A percentile compares a stretch with the other conserved stretches of the same genome.
Evolutionary conservation across 1,140 invertebrate species (phyloP).

Genomic region (Penaeus indicus): DNA sequence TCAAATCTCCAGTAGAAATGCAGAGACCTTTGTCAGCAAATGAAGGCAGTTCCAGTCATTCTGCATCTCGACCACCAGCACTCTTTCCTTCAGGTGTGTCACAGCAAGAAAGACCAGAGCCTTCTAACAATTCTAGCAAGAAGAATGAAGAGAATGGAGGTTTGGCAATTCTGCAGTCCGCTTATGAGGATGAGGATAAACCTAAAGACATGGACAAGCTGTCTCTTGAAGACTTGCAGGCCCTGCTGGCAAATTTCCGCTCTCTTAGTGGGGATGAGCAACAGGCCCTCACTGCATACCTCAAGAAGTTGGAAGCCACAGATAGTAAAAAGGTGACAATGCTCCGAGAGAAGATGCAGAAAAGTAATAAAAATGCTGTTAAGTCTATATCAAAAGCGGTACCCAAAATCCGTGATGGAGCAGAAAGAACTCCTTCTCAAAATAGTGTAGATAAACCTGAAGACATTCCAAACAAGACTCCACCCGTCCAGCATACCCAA

Average conservation of each 20-base stretch:
- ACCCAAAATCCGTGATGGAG: neutral
- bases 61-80: neutral
- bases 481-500: too few species aligned
- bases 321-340: constrained; percentile 58
- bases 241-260: constrained; percentile 49
- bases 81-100: neutral
- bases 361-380: constrained; percentile 34
- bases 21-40: too few species aligned
- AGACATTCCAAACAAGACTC: too few species aligned
- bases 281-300: constrained; percentile 49
- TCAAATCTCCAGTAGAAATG: too few species aligned
- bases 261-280: constrained; percentile 44
- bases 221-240: constrained; percentile 50
- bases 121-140: neutral
- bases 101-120: neutral
- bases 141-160: constrained; percentile 31
- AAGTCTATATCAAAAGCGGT: neutral
- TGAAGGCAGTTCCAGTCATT: too few species aligned
- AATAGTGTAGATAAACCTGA: too few species aligned
- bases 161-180: constrained; percentile 51
- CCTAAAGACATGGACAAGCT: constrained; percentile 62
- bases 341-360: constrained; percentile 50
- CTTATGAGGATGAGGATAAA: constrained; percentile 62
- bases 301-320: constrained; percentile 56
- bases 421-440: too few species aligned